Percentiles rank a stretch among this genome's conserved stretches.
These are phyloP conservation scores for Dendroctonus valens DNA, from an alignment of 1,140 invertebrate species.

Conservation along the genomic window DNA sequence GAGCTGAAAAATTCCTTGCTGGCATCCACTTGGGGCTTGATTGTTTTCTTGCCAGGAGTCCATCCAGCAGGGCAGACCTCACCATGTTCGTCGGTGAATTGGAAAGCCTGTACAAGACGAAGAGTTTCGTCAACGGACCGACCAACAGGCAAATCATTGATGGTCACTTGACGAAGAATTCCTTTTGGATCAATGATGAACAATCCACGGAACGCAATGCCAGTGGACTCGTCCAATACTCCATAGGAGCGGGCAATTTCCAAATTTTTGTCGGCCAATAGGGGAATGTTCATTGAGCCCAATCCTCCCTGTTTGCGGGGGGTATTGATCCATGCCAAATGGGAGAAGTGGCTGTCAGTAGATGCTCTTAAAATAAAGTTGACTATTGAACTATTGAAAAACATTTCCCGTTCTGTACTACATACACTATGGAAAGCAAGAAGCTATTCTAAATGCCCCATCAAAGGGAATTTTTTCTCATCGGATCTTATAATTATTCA, in stretches of 20 bases:
- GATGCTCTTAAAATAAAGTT: slow-evolving; percentile 56
- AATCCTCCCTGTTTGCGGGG: slow-evolving; percentile 92
- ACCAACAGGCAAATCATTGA: slow-evolving; percentile 98
- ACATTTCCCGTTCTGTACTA: not conserved
- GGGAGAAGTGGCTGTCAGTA: slow-evolving; percentile 88
- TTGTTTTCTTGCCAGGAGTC: slow-evolving; percentile 93
- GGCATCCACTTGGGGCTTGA: slow-evolving; percentile 84
- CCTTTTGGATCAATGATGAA: slow-evolving; percentile 93
- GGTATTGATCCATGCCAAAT: slow-evolving; percentile 93
- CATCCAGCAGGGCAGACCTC: slow-evolving; percentile 98
- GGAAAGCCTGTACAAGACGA: slow-evolving; percentile 93
- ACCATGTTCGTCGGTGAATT: slow-evolving; percentile 91
- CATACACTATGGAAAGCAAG: too few relatives aligned
- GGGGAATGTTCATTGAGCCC: slow-evolving; percentile 93
- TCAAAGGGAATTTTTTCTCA: too few relatives aligned
- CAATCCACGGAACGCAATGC: slow-evolving; percentile 92
- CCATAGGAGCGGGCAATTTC: slow-evolving; percentile 89
- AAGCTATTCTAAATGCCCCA: too few relatives aligned
- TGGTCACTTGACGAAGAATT: slow-evolving; percentile 91
- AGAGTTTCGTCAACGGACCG: slow-evolving; percentile 89
- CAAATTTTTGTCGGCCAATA: slow-evolving; percentile 90
- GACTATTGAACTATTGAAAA: slow-evolving; percentile 1
- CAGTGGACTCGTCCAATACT: slow-evolving; percentile 89
- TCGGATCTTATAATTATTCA: too few relatives aligned
- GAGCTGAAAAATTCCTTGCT: slow-evolving; percentile 85